Evolutionary conservation across 2,113 vertebrate species (phyloP).

Genomic region (Nothocercus nigrocapillus): DNA sequence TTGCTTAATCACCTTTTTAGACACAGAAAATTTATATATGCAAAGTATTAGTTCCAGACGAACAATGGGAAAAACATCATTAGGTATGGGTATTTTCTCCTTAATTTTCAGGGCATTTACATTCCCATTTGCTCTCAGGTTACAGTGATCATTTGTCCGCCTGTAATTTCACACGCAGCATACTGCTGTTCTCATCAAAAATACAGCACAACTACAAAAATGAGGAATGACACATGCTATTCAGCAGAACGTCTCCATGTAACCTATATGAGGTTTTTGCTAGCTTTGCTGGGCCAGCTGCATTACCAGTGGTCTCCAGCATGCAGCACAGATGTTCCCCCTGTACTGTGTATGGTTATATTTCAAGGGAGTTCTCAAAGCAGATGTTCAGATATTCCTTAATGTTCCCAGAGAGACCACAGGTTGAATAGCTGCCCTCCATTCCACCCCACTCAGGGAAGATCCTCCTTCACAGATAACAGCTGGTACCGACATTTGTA

Average conservation of each 20-base stretch:
- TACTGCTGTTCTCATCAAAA: neutral
- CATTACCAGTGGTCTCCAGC: neutral
- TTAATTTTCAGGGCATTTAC: neutral
- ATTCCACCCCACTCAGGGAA: slow-evolving; percentile 20
- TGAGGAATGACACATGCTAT: neutral
- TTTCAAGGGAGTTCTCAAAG: slow-evolving; percentile 33
- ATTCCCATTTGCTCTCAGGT: neutral
- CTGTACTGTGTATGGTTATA: neutral
- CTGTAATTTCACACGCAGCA: neutral
- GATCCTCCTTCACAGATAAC: neutral
- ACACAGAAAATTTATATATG: neutral
- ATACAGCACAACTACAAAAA: neutral
- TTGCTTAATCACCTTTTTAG: neutral
- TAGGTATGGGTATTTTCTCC: neutral
- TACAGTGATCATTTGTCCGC: neutral
- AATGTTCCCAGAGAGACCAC: neutral
- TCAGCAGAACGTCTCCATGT: neutral
- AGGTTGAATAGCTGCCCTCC: slow-evolving; percentile 22
- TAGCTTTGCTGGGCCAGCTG: neutral
- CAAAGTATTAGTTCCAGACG: neutral
- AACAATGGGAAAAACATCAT: neutral
- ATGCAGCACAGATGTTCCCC: neutral
- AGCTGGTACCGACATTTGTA: neutral
- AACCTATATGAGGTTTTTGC: neutral
- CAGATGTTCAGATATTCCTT: slow-evolving; percentile 28